Percentiles rank a stretch among this genome's conserved stretches.
These are phyloP conservation scores for Ptychadena robeensis DNA, from an alignment of 2,797 vertebrate species.

Conservation along the genomic window DNA sequence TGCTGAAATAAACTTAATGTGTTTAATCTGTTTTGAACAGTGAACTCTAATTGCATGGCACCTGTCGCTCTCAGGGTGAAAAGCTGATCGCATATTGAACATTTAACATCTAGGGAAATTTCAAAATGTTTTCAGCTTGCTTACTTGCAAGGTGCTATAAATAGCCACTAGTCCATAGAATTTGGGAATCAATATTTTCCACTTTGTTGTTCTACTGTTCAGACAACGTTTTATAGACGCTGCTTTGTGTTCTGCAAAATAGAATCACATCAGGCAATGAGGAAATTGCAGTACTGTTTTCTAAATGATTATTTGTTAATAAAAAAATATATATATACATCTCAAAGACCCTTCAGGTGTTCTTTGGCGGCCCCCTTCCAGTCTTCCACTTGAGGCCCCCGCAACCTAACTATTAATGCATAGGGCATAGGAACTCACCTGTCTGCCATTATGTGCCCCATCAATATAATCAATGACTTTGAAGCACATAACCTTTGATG, in stretches of 20 bases:
- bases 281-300: not conserved
- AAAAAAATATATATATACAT: too few relatives aligned
- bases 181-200: not conserved
- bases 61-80: slow-evolving; percentile 50
- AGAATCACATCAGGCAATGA: not conserved
- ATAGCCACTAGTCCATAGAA: not conserved
- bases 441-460: too few relatives aligned
- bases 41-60: slow-evolving; percentile 42
- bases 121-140: not conserved
- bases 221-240: not conserved
- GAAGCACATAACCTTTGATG: too few relatives aligned
- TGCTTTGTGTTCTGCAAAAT: not conserved
- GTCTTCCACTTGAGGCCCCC: too few relatives aligned
- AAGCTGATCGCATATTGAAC: slow-evolving; percentile 5
- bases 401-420: too few relatives aligned
- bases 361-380: too few relatives aligned
- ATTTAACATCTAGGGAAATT: slow-evolving; percentile 13
- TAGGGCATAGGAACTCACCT: too few relatives aligned
- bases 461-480: too few relatives aligned
- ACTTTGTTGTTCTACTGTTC: not conserved
- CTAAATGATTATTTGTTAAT: too few relatives aligned
- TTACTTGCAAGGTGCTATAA: not conserved
- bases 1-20: slow-evolving; percentile 44
- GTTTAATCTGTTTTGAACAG: slow-evolving; percentile 53
- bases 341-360: too few relatives aligned